phyloP scores from a whole-genome alignment of 64 coral and sea anemone species.

The Stichodactyla mertensii region DNA sequence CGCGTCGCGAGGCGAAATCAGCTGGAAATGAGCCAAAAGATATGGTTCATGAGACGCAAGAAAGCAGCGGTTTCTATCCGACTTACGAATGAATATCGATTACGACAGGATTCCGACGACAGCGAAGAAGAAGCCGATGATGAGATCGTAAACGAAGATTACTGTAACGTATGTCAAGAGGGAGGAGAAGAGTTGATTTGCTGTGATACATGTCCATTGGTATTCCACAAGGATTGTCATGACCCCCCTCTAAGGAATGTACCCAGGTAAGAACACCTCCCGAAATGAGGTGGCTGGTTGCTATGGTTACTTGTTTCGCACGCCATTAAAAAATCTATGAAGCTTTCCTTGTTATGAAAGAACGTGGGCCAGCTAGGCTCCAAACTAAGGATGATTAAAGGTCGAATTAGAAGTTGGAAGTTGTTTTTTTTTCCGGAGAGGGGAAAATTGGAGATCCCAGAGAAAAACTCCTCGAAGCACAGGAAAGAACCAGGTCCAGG shows the following conservation, averaged over 20 bases:
- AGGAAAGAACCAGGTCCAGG: too few relatives aligned
- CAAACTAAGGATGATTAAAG: too few relatives aligned
- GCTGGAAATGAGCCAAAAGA: too few relatives aligned
- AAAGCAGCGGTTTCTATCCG: neutral
- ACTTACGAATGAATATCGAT: constrained; percentile 12
- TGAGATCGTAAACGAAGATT: constrained; percentile 58
- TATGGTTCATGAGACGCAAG: too few relatives aligned
- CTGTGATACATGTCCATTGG: constrained; percentile 87
- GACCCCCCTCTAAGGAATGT: constrained; percentile 82
- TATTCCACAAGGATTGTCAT: constrained; percentile 88
- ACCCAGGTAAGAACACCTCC: constrained; percentile 49
- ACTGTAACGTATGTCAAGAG: constrained; percentile 74
- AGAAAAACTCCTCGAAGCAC: neutral
- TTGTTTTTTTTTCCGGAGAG: too few relatives aligned
- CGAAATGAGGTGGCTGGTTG: neutral
- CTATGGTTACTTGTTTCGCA: neutral
- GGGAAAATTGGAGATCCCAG: too few relatives aligned
- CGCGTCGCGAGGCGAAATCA: too few relatives aligned
- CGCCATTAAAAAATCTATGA: neutral
- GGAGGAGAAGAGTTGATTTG: constrained; percentile 73
- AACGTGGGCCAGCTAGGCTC: too few relatives aligned
- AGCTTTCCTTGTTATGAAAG: too few relatives aligned
- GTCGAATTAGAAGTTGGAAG: too few relatives aligned
- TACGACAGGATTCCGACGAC: constrained; percentile 24
- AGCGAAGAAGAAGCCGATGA: constrained; percentile 16